Conservation (phyloP, 1,140 invertebrate species). For the Alviniconcha marisindica region DNA sequence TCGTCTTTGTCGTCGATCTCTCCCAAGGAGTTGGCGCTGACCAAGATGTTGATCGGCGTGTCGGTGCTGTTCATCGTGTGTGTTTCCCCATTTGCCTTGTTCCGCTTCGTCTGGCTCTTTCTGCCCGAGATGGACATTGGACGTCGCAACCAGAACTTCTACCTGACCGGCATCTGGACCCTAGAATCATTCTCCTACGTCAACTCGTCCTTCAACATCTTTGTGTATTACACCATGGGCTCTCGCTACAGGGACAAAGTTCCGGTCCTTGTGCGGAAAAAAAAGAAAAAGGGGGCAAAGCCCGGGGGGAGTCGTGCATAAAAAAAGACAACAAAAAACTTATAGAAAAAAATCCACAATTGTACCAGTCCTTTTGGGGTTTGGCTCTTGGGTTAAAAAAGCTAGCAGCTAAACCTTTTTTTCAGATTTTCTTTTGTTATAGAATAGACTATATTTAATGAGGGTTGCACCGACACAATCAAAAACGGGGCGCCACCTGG, state of each 20-base stretch:
- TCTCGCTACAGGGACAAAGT: not conserved
- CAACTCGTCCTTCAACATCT: not conserved
- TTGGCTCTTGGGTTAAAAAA: too few species aligned
- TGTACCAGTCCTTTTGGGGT: too few species aligned
- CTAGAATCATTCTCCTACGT: not conserved
- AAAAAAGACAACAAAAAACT: too few species aligned
- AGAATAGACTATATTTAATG: too few species aligned
- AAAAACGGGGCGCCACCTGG: too few species aligned
- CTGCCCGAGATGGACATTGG: not conserved
- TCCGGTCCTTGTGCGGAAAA: not conserved
- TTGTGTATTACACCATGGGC: not conserved
- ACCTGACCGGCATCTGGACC: not conserved
- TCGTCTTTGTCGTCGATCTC: not conserved
- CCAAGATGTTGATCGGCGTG: not conserved
- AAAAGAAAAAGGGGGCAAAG: too few species aligned
- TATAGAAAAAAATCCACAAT: too few species aligned
- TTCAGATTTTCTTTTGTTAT: too few species aligned
- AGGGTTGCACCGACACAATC: too few species aligned
- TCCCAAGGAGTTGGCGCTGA: not conserved
- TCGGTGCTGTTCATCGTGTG: constrained; percentile 12
- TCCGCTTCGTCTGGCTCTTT: not conserved
- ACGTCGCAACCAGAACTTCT: not conserved
- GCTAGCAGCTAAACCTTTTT: too few species aligned
- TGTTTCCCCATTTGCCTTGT: not conserved
- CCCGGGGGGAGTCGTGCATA: too few species aligned